Evolutionary conservation across 2,113 vertebrate genomes (phyloP).

Genomic region (Podarcis raffonei): DNA sequence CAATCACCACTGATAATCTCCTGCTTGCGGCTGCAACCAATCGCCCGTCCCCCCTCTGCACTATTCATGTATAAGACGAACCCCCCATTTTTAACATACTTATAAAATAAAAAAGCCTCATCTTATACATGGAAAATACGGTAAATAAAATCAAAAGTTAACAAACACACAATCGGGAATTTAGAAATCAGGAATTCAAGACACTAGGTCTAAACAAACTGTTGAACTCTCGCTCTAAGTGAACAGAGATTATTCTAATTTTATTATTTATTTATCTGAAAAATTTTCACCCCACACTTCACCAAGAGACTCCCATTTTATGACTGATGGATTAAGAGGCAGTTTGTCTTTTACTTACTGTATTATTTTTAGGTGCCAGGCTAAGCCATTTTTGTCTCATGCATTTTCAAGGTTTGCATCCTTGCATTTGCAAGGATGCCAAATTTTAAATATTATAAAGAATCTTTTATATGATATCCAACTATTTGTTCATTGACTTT

Average conservation of each 20-base stretch:
- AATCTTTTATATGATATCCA: background rate
- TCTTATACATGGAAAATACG: too few relatives aligned
- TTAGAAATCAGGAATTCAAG: background rate
- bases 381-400: background rate
- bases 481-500: background rate
- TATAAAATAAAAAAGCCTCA: too few relatives aligned
- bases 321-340: background rate
- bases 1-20: too few relatives aligned
- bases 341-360: too few relatives aligned
- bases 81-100: too few relatives aligned
- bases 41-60: too few relatives aligned
- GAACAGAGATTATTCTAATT: background rate
- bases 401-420: background rate
- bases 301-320: too few relatives aligned
- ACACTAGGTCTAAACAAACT: background rate
- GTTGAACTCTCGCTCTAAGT: background rate
- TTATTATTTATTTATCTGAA: background rate
- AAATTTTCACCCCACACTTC: too few relatives aligned
- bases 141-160: too few relatives aligned
- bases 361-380: background rate
- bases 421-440: too few relatives aligned
- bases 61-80: too few relatives aligned
- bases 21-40: too few relatives aligned
- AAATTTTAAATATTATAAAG: background rate
- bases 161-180: background rate